Evolutionary conservation across 1,140 invertebrate genomes (phyloP).

Genomic region (Eupristina koningsbergeri): DNA sequence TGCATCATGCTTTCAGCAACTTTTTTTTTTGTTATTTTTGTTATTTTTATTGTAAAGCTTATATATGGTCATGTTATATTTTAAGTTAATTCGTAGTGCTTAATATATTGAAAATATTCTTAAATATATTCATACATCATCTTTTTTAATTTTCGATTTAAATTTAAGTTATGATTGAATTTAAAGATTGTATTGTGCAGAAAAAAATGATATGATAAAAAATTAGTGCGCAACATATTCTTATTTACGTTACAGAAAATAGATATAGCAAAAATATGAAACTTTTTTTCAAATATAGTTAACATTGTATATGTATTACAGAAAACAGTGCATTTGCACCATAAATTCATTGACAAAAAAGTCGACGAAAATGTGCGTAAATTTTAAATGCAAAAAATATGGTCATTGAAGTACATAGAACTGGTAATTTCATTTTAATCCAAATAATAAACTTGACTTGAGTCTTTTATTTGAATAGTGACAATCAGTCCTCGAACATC

Average conservation of each 20-base stretch:
- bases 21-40: neutral
- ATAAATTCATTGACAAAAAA: slow-evolving; percentile 5
- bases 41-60: slow-evolving; percentile 28
- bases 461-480: slow-evolving; percentile 71
- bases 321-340: neutral
- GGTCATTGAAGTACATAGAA: neutral
- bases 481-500: slow-evolving; percentile 77
- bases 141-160: neutral
- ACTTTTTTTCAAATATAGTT: slow-evolving; percentile 22
- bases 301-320: slow-evolving; percentile 24
- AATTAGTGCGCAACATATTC: neutral
- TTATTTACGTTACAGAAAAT: slow-evolving; percentile 12
- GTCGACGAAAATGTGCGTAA: neutral
- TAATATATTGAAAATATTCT: slow-evolving; percentile 1
- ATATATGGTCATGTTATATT: slow-evolving; percentile 18
- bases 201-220: slow-evolving; percentile 22
- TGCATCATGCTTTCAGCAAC: slow-evolving; percentile 9
- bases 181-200: slow-evolving; percentile 41
- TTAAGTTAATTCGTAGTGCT: slow-evolving; percentile 6
- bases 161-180: slow-evolving; percentile 7
- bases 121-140: neutral
- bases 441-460: slow-evolving; percentile 66
- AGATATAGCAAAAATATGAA: slow-evolving; percentile 45
- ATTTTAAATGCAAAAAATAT: slow-evolving; percentile 30
- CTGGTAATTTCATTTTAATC: slow-evolving; percentile 59